Conservation (phyloP, 2,797 vertebrate genomes). For the Melanotaenia parkinsoni region DNA sequence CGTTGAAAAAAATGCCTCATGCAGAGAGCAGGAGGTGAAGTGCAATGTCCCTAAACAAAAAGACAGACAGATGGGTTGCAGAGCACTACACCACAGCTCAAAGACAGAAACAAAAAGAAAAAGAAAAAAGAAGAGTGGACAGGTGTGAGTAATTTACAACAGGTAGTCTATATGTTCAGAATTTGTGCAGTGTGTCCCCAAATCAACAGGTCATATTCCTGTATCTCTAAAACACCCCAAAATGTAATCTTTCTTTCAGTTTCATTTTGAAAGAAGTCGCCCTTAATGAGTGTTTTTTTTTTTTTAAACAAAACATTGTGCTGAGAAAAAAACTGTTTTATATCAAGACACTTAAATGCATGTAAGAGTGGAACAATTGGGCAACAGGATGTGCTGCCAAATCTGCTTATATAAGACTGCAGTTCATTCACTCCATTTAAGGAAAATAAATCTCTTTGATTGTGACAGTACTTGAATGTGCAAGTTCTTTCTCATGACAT, state of each 20-base stretch:
- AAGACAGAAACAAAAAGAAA: background rate
- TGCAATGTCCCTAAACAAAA: constrained; percentile 65
- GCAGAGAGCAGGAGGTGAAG: constrained; percentile 55
- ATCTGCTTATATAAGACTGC: constrained; percentile 56
- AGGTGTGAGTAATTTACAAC: constrained; percentile 49
- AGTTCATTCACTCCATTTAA: constrained; percentile 51
- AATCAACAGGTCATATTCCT: background rate
- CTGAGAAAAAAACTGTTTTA: constrained; percentile 45
- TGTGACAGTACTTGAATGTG: constrained; percentile 52
- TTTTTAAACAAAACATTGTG: constrained; percentile 30
- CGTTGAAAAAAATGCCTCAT: constrained; percentile 52
- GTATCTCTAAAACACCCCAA: background rate
- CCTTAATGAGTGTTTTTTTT: constrained; percentile 21
- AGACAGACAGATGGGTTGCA: constrained; percentile 57
- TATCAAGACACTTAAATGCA: constrained; percentile 51
- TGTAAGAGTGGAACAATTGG: constrained; percentile 41
- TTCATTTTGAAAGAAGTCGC: constrained; percentile 27
- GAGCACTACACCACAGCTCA: constrained; percentile 38
- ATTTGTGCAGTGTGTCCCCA: constrained; percentile 8
- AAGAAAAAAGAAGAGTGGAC: constrained; percentile 20
- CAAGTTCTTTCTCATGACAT: constrained; percentile 40
- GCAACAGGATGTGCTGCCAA: constrained; percentile 57
- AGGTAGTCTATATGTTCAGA: constrained; percentile 21
- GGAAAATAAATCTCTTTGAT: constrained; percentile 52
- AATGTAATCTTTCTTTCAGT: constrained; percentile 29